Percentiles rank a stretch among this genome's conserved stretches.
These are phyloP conservation scores for Hydractinia symbiolongicarpus DNA, from an alignment of 30 jellyfish, hydroid and myxozoan genomes.

Conservation along the genomic window DNA sequence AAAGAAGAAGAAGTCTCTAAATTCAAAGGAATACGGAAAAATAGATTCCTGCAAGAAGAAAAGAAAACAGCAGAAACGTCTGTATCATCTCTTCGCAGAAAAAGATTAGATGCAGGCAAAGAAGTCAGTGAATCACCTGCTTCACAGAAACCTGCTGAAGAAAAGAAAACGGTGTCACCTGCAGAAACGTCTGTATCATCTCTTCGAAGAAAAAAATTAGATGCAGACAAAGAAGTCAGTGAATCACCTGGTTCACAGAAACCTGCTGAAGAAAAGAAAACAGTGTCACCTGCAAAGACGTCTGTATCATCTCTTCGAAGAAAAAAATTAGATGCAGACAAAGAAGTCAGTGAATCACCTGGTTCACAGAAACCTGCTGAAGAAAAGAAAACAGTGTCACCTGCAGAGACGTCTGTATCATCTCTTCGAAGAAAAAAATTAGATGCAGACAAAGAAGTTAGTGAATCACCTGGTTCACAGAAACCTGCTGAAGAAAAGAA, in stretches of 20 bases:
- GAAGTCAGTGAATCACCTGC: constrained; percentile 3
- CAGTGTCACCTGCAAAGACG: constrained; percentile 4
- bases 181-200: constrained; percentile 1
- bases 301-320: constrained; percentile 1
- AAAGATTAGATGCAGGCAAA: not conserved
- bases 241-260: not conserved
- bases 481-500: constrained; percentile 1
- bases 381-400: not conserved
- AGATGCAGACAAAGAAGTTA: not conserved
- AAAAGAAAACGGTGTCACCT: not conserved
- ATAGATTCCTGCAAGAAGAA: not conserved
- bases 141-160: not conserved
- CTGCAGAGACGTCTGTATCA: constrained; percentile 4
- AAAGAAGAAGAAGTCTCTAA: not conserved
- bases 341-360: not conserved
- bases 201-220: constrained; percentile 6
- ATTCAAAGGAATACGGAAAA: not conserved
- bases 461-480: not conserved
- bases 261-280: not conserved
- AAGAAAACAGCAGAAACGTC: not conserved
- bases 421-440: not conserved
- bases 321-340: not conserved
- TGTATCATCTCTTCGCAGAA: not conserved
- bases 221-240: not conserved
- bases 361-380: not conserved